Percentiles rank a stretch among this genome's conserved stretches.
phyloP scores from a whole-genome alignment of 2,113 vertebrate species.

The Dinomys branickii region DNA sequence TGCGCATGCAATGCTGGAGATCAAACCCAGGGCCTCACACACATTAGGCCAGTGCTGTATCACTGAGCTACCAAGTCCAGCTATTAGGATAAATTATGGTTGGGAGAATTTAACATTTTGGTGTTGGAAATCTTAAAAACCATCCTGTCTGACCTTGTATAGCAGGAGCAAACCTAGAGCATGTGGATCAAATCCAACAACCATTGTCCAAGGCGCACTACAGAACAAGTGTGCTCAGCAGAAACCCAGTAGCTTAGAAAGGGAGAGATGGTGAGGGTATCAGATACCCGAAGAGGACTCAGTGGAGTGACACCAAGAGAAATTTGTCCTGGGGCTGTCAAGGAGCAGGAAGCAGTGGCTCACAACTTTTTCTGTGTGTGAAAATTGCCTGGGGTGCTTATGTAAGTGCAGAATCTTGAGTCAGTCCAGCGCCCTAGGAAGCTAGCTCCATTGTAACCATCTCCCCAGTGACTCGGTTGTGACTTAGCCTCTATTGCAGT shows the following conservation, averaged over 20 bases:
- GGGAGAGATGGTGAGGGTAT: not conserved
- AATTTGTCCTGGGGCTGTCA: not conserved
- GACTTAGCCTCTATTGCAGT: not conserved
- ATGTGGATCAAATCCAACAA: not conserved
- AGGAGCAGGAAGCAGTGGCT: not conserved
- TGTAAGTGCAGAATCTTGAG: not conserved
- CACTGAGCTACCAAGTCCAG: not conserved
- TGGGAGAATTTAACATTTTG: not conserved
- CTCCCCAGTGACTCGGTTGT: not conserved
- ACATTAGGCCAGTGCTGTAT: not conserved
- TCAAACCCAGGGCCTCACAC: not conserved
- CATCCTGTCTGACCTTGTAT: not conserved
- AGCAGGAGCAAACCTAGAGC: not conserved
- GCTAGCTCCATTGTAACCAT: not conserved
- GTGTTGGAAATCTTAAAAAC: conserved; percentile 21
- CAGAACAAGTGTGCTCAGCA: not conserved
- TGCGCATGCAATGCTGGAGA: not conserved
- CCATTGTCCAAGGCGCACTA: not conserved
- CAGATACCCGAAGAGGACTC: not conserved
- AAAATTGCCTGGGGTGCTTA: not conserved
- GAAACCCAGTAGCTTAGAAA: not conserved
- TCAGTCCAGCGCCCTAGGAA: not conserved
- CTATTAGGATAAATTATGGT: not conserved
- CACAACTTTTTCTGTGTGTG: not conserved
- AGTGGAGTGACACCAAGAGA: not conserved